Base-by-base conservation (phyloP, 2,888 invertebrate genomes). In the Schrankia costaestrigalis region DNA sequence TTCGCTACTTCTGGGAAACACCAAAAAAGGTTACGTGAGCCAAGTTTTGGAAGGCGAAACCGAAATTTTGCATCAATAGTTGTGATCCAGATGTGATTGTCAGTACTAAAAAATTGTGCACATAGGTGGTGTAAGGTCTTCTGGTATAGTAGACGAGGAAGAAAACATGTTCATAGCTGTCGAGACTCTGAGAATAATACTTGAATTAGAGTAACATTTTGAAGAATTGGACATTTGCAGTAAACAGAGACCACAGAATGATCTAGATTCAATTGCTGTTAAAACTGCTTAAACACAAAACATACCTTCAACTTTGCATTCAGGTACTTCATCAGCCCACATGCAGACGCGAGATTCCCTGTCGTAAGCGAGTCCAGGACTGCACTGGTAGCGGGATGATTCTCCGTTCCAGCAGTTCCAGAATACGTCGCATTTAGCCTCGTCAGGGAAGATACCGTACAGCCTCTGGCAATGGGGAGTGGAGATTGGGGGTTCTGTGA, bases 381-480 rank as follows among this genome's bases (percentile, higher is more conserved):
- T 96, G 90, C 97, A 97, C 81, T 97, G 96, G 86, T 97, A 97
- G 66, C 95, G 92, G 71, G 96, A 96, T 3, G 97, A 93, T 78
- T 97, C 97, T 31, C 97, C 97, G 85, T 96, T 96, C 97, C 97
- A 97, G 84, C 97, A 97, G 85, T 96, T 97, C 95, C 97, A 97
- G 94, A 97, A 97, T 9, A 95, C 94, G 82, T 96, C 95, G 77
- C 97, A 97, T 80, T 96, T 95, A 58, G 87, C 89, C 34, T 93
- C 94, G 71, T 97, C 97, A 47, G 96, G 86, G 91, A 97, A 97
- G 89, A 97, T 97, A 67, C 97, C 97, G 81, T 97, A 97, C 55
- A 97, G 86, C 40, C 97, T 90, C 26, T 93, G 78, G 76, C 97
- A 97, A 78, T 97, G 95, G 7, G 95, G 90, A 10, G 96, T 93